Percentiles rank a stretch among this genome's conserved stretches.
These are phyloP conservation scores for Disparrhopalites patrizii DNA, from an alignment of 2,888 invertebrate species.

Conservation along the genomic window DNA sequence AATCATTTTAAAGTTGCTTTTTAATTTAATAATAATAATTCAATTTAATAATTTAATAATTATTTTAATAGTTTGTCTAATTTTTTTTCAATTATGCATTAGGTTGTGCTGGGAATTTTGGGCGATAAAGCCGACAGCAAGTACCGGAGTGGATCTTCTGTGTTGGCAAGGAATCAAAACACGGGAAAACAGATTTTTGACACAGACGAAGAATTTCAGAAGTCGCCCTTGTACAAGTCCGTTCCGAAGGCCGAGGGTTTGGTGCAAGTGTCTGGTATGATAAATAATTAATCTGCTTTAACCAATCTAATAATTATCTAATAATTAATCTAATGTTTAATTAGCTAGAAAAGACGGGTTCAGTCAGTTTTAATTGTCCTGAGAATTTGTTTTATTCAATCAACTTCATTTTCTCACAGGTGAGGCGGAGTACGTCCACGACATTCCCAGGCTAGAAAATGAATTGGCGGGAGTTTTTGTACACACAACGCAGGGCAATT, in stretches of 20 bases:
- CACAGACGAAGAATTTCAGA: conserved; percentile 57
- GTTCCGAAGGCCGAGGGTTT: conserved; percentile 68
- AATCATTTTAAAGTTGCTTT: no score
- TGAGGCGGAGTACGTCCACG: conserved; percentile 72
- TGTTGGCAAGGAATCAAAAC: conserved; percentile 62
- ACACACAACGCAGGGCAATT: conserved; percentile 58
- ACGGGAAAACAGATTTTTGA: conserved; percentile 67
- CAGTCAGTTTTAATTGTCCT: no score
- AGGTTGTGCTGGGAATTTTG: neutral
- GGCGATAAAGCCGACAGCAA: neutral
- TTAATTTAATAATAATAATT: no score
- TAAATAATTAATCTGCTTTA: no score
- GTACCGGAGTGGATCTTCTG: conserved; percentile 57
- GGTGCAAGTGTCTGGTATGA: conserved; percentile 59
- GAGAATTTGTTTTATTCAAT: no score
- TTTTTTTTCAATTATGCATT: neutral
- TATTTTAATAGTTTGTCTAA: neutral
- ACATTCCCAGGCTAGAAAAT: conserved; percentile 62
- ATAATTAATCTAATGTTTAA: no score
- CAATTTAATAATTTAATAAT: no score
- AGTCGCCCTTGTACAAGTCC: conserved; percentile 72
- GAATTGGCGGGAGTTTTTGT: conserved; percentile 72
- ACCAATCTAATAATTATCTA: no score
- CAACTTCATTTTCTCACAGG: conserved; percentile 59
- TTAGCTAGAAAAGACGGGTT: no score